Evolutionary conservation across 2,888 invertebrate species (phyloP), one percentile per base, ranked within the genome.

Genomic region (Leptopterna dolabrata): DNA sequence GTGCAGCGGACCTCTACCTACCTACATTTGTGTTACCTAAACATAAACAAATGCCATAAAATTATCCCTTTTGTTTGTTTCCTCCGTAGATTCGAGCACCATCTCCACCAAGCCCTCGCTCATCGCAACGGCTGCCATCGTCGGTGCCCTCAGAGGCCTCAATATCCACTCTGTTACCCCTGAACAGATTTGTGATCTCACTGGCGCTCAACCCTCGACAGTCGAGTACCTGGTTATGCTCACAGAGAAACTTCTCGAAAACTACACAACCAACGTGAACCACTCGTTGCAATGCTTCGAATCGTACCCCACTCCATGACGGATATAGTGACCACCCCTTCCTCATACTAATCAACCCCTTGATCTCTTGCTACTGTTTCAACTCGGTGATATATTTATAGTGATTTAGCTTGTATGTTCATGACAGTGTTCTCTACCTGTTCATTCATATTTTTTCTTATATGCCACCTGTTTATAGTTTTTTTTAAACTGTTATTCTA

Each of bases 71-170:
- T 36, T 7, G 36, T 7, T 36, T 7, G 36, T 36, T 36, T 7
- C 7, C 36, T 36, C 13, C 13, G n/a, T 55, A 81, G 81, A 81
- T 81, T 24, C 81, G 47, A 16, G 55, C 30, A 81, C 45, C 3
- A 81, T 81, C 29, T 55, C 81, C 13, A 19, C 14, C 14, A 81
- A 55, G 30, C 81, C 81, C 16, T 51, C 47, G 11, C 47, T 81
- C 55, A 81, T 81, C 29, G 81, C 81, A 27, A 81, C 81, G 27
- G 81, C 81, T 16, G 81, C 81, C 1, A 81, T 81, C 36, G 0
- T 81, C 14, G 81, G 81, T 0, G 81, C 81, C n/a, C 81, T 81
- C 47, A 19, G 81, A 24, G 81, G 81, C n/a, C 55, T 81, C n/a
- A 27, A 36, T 16, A 11, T 81, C 27, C 45, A 16, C 81, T 24